phyloP scores from a whole-genome alignment of 2,113 vertebrate genomes.

The Carassius auratus region DNA sequence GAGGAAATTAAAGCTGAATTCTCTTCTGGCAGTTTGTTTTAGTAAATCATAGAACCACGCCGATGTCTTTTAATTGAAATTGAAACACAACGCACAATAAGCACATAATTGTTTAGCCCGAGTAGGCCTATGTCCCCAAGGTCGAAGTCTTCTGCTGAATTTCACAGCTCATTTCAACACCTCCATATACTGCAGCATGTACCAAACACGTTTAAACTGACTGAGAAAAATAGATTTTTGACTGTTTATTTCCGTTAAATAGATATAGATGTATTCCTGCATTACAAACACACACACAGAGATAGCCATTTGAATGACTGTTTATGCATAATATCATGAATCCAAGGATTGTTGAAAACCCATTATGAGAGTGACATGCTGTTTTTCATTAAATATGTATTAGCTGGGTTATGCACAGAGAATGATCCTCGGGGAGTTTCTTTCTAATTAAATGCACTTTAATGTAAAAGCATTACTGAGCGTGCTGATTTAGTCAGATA shows the following conservation, averaged over 20 bases:
- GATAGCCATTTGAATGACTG: neutral
- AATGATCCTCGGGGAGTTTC: slow-evolving; percentile 15
- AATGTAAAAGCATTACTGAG: slow-evolving; percentile 24
- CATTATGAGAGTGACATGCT: slow-evolving; percentile 10
- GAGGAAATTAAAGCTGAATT: slow-evolving; percentile 16
- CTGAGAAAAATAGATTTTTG: neutral
- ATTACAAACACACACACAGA: neutral
- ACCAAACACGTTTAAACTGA: neutral
- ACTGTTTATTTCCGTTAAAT: neutral
- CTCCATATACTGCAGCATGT: neutral
- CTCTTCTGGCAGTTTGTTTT: neutral
- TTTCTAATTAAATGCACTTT: slow-evolving; percentile 38
- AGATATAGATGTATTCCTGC: neutral
- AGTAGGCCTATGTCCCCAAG: neutral
- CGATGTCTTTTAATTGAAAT: neutral
- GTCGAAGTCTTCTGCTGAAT: neutral
- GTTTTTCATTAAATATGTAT: slow-evolving; percentile 35
- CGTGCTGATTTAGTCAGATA: slow-evolving; percentile 13
- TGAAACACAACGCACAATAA: slow-evolving; percentile 2
- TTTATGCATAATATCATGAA: slow-evolving; percentile 12
- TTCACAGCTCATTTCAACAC: neutral
- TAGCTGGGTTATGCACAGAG: slow-evolving; percentile 35
- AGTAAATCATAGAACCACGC: neutral
- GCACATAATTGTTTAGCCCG: neutral
- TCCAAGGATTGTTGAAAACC: slow-evolving; percentile 22